Percentiles rank a stretch among this genome's conserved stretches.
phyloP scores from a whole-genome alignment of 2,888 invertebrate species.

The Drosophila sordidula region DNA sequence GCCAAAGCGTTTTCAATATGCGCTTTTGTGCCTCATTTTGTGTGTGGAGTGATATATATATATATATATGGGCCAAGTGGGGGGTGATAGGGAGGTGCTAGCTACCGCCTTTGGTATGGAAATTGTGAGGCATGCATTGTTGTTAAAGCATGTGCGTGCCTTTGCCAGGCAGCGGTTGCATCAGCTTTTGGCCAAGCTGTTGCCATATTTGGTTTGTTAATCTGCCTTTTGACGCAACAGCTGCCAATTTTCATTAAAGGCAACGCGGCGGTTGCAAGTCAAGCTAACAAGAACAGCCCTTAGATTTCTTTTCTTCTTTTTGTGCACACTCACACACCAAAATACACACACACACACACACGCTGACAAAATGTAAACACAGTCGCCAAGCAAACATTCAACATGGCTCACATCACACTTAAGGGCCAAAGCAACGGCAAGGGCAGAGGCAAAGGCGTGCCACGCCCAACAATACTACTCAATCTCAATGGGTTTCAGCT shows the following conservation, averaged over 20 bases:
- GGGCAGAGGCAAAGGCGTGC: slow-evolving; percentile 32
- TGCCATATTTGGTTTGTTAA: slow-evolving; percentile 36
- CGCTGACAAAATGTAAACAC: slow-evolving; percentile 1
- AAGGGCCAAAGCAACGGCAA: slow-evolving; percentile 6
- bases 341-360: slow-evolving; percentile 6
- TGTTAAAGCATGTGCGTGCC: slow-evolving; percentile 6
- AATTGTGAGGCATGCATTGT: slow-evolving; percentile 20
- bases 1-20: slow-evolving; percentile 48
- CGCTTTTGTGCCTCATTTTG: slow-evolving; percentile 29
- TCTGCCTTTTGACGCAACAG: slow-evolving; percentile 39
- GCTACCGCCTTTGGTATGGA: slow-evolving; percentile 15
- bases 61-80: background rate
- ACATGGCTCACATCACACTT: slow-evolving; percentile 27
- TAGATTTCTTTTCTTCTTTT: slow-evolving; percentile 6
- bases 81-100: too few relatives aligned
- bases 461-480: slow-evolving; percentile 35
- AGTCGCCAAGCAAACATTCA: slow-evolving; percentile 41
- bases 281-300: slow-evolving; percentile 6
- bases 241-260: slow-evolving; percentile 56
- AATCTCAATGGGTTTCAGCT: slow-evolving; percentile 30
- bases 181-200: slow-evolving; percentile 23
- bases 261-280: background rate
- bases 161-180: slow-evolving; percentile 2
- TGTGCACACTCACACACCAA: slow-evolving; percentile 13
- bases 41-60: slow-evolving; percentile 43